A percentile compares a stretch with the other conserved stretches of the same genome.
These are phyloP conservation scores for Agapornis canus DNA, from an alignment of 2,797 vertebrate species.

Conservation along the genomic window DNA sequence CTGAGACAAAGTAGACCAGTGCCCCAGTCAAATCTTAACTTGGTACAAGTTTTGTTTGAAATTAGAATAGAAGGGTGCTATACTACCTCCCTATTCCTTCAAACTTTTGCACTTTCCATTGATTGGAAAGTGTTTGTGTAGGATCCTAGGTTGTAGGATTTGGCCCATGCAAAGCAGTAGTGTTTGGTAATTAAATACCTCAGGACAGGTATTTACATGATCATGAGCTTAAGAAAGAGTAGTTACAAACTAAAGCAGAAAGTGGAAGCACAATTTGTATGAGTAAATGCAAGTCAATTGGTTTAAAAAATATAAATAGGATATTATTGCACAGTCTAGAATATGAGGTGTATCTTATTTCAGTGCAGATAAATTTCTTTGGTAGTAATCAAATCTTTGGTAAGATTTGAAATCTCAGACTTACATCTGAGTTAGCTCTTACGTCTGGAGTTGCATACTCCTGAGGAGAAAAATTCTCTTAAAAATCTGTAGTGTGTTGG, in stretches of 20 bases:
- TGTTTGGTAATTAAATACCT: not conserved
- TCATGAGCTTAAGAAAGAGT: not conserved
- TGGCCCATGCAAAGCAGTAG: not conserved
- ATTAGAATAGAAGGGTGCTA: not conserved
- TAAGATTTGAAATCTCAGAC: not conserved
- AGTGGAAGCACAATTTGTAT: not conserved
- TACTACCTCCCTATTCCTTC: not conserved
- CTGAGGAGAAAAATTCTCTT: not conserved
- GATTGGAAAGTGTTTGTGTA: not conserved
- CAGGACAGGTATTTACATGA: not conserved
- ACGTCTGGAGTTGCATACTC: not conserved
- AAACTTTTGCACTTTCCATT: not conserved
- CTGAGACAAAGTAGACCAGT: not conserved
- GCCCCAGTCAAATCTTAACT: not conserved
- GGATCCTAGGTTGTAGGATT: not conserved
- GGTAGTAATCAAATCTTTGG: not conserved
- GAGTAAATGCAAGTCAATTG: not conserved
- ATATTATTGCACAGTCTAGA: not conserved
- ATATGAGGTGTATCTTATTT: not conserved
- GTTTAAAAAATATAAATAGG: not conserved
- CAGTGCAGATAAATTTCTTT: not conserved
- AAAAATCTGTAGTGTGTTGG: not conserved
- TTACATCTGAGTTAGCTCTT: not conserved
- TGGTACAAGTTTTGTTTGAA: not conserved
- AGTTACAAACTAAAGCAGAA: not conserved